Percentiles rank a stretch among this genome's conserved stretches.
Evolutionary conservation across 2,888 invertebrate species (phyloP).

Genomic region (Erebia palarica): DNA sequence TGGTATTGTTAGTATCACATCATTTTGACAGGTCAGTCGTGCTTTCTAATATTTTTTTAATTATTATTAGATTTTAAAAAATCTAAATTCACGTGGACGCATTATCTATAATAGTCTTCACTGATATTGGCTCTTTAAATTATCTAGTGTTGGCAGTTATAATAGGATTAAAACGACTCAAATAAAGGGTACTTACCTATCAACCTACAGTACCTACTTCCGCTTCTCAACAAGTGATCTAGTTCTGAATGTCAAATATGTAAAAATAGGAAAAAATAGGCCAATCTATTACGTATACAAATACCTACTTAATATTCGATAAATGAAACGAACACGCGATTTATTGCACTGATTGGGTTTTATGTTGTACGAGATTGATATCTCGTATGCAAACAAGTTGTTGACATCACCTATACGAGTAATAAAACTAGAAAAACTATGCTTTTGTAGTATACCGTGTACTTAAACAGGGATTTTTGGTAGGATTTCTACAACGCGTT

Average conservation of each 20-base stretch:
- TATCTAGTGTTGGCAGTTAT: too few relatives aligned
- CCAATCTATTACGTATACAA: constrained; percentile 20
- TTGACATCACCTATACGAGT: constrained; percentile 32
- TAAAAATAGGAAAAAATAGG: constrained; percentile 1
- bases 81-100: too few relatives aligned
- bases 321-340: constrained; percentile 32
- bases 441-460: neutral
- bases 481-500: too few relatives aligned
- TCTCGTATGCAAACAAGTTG: constrained; percentile 21
- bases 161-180: neutral
- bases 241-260: neutral
- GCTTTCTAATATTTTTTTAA: too few relatives aligned
- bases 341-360: constrained; percentile 31
- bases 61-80: too few relatives aligned
- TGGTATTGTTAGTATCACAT: too few relatives aligned
- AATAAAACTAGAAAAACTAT: constrained; percentile 23
- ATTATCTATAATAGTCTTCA: too few relatives aligned
- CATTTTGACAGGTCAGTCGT: too few relatives aligned
- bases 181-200: too few relatives aligned
- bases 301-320: constrained; percentile 34
- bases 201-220: too few relatives aligned
- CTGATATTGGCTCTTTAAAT: too few relatives aligned
- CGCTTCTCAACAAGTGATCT: neutral
- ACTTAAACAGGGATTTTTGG: too few relatives aligned
- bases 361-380: constrained; percentile 31